Base-by-base conservation (phyloP, 2,113 vertebrate species). In the Pungitius pungitius region DNA sequence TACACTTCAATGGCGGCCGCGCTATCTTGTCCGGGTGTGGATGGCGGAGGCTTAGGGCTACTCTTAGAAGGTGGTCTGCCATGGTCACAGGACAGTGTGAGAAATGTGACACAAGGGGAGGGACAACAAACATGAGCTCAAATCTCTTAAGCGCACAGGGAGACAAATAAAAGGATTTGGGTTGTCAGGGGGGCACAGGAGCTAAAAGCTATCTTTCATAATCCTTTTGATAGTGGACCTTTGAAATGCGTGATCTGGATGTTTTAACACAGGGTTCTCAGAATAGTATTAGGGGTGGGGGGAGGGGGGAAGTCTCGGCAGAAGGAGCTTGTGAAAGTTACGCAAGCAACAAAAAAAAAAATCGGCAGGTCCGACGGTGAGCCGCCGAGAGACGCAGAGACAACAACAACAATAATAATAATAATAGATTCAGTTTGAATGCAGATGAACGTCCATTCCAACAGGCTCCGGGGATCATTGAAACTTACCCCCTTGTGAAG, bases 121-220 rank as follows among this genome's bases (percentile, higher is more conserved):
- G 88, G 90, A 93, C 92, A 93, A 92, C 93, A 94, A 94, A 94
- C 93, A 94, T 92, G 83, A 91, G 88, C 88, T 89, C 88, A 93
- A 93, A 93, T 93, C 94, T 93, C 90, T 93, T 93, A 91, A 94
- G 93, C 93, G 90, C 92, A 94, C 90, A 79, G 83, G 80, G 89
- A 88, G 89, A 90, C 91, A 92, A 94, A 94, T 93, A 90, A 94
- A 93, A 86, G 93, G 92, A 93, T 91, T 93, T 92, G 84, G 89
- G 89, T 92, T 92, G 90, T 91, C 83, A 84, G 85, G 87, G 86
- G 89, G 89, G 75, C 72, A 72, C 77, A 92, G 83, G 90, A 92
- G 92, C 91, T 93, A 92, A 93, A 92, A 93, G 93, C 94, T 92
- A 93, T 93, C 93, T 92, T 93, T 93, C 92, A 94, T 93, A 93